phyloP scores from a whole-genome alignment of 2,797 vertebrate species.

The Vipera latastei region DNA sequence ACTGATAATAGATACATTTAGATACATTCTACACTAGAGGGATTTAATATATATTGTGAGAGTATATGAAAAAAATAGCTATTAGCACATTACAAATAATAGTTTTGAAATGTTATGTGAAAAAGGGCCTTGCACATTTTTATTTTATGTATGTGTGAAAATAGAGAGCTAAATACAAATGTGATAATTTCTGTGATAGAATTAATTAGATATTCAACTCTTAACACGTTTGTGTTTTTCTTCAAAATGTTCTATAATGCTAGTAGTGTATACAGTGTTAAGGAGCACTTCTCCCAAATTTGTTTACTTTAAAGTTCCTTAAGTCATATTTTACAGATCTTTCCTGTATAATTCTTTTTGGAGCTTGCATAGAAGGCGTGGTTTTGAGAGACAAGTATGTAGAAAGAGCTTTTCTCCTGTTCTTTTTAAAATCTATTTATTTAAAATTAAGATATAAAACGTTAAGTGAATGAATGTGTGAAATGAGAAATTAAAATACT shows the following conservation, averaged over 20 bases:
- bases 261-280: background rate
- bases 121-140: background rate
- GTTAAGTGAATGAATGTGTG: background rate
- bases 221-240: background rate
- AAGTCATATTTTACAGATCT: slow-evolving; percentile 75
- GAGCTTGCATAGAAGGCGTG: slow-evolving; percentile 91
- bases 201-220: background rate
- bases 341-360: slow-evolving; percentile 87
- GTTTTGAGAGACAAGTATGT: slow-evolving; percentile 93
- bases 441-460: background rate
- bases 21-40: background rate
- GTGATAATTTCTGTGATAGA: background rate
- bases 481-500: background rate
- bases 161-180: background rate
- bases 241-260: background rate
- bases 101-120: background rate
- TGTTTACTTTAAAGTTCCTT: slow-evolving; percentile 63
- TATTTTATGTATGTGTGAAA: background rate
- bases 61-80: background rate
- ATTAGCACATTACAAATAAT: background rate
- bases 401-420: background rate
- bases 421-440: background rate
- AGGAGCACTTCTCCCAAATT: background rate
- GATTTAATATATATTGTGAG: background rate
- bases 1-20: background rate